phyloP scores from a whole-genome alignment of 2,888 invertebrate genomes.

The Tromatobia lineatoria region DNA sequence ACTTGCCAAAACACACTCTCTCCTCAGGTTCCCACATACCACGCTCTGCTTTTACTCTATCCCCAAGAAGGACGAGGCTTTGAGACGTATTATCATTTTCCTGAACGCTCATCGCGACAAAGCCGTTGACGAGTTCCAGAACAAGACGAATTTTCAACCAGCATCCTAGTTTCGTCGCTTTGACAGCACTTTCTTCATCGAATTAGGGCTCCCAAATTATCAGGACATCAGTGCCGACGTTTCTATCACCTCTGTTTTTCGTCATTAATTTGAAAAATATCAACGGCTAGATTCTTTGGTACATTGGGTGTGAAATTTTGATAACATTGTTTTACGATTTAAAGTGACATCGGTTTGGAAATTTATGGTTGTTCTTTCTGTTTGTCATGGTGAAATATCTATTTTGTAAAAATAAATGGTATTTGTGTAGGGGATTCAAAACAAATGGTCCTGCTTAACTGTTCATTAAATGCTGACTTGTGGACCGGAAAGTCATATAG shows the following conservation, averaged over 20 bases:
- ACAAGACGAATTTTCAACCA: slow-evolving; percentile 20
- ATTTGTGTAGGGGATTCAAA: no score
- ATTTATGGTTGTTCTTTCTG: no score
- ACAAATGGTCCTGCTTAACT: no score
- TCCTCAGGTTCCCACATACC: slow-evolving; percentile 36
- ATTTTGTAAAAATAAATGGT: no score
- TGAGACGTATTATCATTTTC: slow-evolving; percentile 73
- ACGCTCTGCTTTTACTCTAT: background rate
- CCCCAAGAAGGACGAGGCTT: slow-evolving; percentile 24
- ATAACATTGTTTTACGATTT: background rate
- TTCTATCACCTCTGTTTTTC: background rate
- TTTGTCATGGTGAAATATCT: no score
- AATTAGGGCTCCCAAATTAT: slow-evolving; percentile 1
- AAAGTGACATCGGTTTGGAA: no score
- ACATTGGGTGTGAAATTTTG: background rate
- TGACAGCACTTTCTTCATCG: slow-evolving; percentile 32
- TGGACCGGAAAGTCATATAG: background rate
- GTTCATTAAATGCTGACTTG: background rate
- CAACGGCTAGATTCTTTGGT: background rate
- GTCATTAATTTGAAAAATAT: background rate
- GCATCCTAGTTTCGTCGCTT: slow-evolving; percentile 21
- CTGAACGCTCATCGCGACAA: slow-evolving; percentile 64
- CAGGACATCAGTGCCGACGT: background rate
- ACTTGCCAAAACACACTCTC: slow-evolving; percentile 79
- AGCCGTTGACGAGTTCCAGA: slow-evolving; percentile 20